These are phyloP conservation scores for Dermolepida albohirtum DNA, from an alignment of 2,888 invertebrate species.

Conservation along the genomic window DNA sequence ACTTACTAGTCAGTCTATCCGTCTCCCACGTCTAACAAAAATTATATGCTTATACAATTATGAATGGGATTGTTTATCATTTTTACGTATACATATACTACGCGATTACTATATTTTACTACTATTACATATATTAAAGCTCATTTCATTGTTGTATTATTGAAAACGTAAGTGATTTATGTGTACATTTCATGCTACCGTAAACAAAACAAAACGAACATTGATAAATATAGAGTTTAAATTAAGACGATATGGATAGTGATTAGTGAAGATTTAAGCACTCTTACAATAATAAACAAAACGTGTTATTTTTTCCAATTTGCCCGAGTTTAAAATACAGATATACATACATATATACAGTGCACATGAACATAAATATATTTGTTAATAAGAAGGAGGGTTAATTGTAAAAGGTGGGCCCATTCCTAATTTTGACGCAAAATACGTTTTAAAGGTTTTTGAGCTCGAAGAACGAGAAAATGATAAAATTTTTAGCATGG, in stretches of 20 bases:
- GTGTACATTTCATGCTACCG: background rate
- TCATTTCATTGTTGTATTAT: conserved; percentile 24
- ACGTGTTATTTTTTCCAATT: too few species aligned
- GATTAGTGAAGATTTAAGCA: too few species aligned
- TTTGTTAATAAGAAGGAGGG: too few species aligned
- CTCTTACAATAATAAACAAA: too few species aligned
- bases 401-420: too few species aligned
- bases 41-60: conserved; percentile 26
- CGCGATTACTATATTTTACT: conserved; percentile 19
- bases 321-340: too few species aligned
- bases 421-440: too few species aligned
- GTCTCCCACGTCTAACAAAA: conserved; percentile 32
- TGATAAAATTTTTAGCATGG: too few species aligned
- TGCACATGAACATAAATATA: too few species aligned
- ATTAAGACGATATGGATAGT: background rate
- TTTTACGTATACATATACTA: conserved; percentile 26
- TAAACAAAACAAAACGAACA: conserved; percentile 18
- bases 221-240: background rate
- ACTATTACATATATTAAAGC: conserved; percentile 7
- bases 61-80: conserved; percentile 34
- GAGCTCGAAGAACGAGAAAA: too few species aligned
- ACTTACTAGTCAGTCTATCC: conserved; percentile 19
- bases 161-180: conserved; percentile 34
- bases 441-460: too few species aligned
- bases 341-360: too few species aligned